These are phyloP conservation scores for Volucella zonaria DNA, from an alignment of 2,888 invertebrate species.

Conservation along the genomic window DNA sequence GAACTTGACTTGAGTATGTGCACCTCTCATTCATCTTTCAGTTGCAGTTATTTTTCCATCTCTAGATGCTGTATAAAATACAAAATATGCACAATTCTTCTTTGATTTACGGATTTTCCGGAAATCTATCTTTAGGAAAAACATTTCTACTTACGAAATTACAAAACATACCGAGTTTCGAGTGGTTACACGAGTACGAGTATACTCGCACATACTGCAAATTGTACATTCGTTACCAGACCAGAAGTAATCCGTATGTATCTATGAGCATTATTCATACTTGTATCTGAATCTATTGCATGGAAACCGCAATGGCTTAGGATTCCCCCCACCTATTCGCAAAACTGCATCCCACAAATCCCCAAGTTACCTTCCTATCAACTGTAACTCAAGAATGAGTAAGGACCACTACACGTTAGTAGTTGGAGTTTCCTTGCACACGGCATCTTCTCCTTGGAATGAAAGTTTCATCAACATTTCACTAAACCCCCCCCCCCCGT, in stretches of 20 bases:
- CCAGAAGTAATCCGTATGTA: constrained; percentile 33
- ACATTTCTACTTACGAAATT: constrained; percentile 21
- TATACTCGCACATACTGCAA: constrained; percentile 7
- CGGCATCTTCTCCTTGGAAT: constrained; percentile 14
- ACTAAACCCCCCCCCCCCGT: neutral
- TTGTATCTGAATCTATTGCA: neutral
- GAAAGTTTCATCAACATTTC: constrained; percentile 19
- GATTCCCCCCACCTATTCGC: constrained; percentile 23
- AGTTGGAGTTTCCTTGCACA: constrained; percentile 29
- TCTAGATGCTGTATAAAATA: neutral
- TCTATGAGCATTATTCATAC: neutral
- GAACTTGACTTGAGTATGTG: neutral
- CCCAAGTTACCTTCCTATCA: constrained; percentile 26
- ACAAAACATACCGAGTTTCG: constrained; percentile 3
- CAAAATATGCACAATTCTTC: constrained; percentile 11
- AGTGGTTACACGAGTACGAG: too few species aligned
- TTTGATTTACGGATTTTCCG: constrained; percentile 23
- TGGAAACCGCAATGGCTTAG: constrained; percentile 51
- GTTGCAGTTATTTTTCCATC: neutral
- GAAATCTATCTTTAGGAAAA: constrained; percentile 21
- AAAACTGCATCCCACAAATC: constrained; percentile 54
- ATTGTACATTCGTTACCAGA: constrained; percentile 21
- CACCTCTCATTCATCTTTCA: constrained; percentile 12
- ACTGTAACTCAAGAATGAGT: neutral
- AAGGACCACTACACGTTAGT: neutral